Percentiles rank a stretch among this genome's conserved stretches.
phyloP scores from a whole-genome alignment of 2,888 invertebrate species.

The Pachliopta kotzebuea region DNA sequence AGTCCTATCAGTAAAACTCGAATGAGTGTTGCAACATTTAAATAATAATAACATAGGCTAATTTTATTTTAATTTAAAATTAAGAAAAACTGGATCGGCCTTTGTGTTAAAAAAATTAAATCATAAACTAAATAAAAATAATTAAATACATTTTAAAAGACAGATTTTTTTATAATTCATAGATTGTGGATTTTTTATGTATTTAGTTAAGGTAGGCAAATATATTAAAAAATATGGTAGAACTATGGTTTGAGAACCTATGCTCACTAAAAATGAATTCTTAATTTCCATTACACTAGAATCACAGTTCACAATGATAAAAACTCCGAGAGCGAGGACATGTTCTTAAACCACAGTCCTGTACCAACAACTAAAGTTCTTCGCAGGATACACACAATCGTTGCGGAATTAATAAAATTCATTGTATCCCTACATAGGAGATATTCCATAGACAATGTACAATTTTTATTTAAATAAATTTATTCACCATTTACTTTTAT shows the following conservation, averaged over 20 bases:
- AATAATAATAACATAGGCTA: no score
- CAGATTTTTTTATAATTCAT: no score
- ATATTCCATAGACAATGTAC: neutral
- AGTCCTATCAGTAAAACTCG: no score
- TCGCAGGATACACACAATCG: no score
- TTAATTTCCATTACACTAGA: constrained; percentile 29
- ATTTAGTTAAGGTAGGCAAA: constrained; percentile 45
- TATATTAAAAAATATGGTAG: constrained; percentile 41
- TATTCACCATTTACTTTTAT: no score
- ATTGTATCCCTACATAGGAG: neutral
- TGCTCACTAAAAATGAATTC: constrained; percentile 35
- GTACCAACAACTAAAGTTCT: neutral
- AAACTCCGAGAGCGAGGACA: constrained; percentile 36
- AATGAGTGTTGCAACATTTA: no score
- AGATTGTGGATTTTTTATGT: constrained; percentile 23
- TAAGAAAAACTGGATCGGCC: no score
- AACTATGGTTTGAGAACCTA: constrained; percentile 71
- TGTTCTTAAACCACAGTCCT: constrained; percentile 72
- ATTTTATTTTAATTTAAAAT: no score
- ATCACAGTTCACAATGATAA: constrained; percentile 32
- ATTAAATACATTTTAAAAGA: no score
- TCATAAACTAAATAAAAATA: no score
- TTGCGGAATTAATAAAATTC: no score
- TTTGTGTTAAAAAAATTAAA: no score
- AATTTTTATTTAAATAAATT: neutral